Base-by-base conservation (phyloP, 2,113 vertebrate species). In the Suricata suricatta region DNA sequence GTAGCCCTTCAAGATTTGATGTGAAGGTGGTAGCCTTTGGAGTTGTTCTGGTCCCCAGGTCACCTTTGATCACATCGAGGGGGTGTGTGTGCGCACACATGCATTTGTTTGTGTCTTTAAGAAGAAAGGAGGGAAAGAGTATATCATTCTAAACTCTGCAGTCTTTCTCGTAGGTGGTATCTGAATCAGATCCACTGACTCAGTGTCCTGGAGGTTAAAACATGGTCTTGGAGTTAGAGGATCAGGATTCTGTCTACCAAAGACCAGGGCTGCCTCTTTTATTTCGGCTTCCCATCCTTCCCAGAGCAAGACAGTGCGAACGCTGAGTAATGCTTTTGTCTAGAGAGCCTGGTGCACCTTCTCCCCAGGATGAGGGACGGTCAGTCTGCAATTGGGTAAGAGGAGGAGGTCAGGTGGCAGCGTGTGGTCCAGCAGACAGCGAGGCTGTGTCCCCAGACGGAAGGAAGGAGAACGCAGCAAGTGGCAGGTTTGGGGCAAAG, bases 261-360 rank as follows among this genome's bases (percentile, higher is more conserved):
- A 47, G 57, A 85, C 31, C 76, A 50, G n/a, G 33, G 83, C 41
- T 6, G 7, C 68, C 38, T 88, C 74, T 90, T 57, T 57, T 0
- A 16, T 93, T 64, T 86, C 87, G 82, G 57, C 21, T 66, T 84
- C 71, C 31, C 10, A 11, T 31, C 66, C 7, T 33, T 72, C 21
- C 25, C 35, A 0, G 83, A 60, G 79, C 12, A 41, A 38, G 10
- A 3, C 3, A 12, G 72, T 47, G 2, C 0, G 2, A n/a, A 79
- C 8, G 38, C 63, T 86, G 87, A 79, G 52, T 66, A 25, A 25
- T 60, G 52, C 29, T 4, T 69, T 69, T 83, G 57, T 66, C 33
- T 50, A 74, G 80, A 83, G 83, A 69, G 63, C 71, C 71, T 4
- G 11, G 31, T 29, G 25, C 29, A 63, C 52, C 60, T 79, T 50